phyloP scores from a whole-genome alignment of 2,113 vertebrate species.

The Orientallactaga bullata region DNA sequence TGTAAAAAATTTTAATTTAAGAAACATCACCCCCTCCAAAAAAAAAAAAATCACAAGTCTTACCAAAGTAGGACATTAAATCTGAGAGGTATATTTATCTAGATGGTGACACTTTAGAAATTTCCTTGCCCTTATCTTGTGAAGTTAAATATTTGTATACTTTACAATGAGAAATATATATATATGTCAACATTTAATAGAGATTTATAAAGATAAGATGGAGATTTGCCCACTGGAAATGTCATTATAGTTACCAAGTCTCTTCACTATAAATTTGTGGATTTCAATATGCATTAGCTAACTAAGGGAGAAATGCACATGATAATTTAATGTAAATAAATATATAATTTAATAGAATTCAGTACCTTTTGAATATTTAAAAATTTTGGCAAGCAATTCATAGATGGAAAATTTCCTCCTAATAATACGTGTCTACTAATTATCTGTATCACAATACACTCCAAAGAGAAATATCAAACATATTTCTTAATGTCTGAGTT shows the following conservation, averaged over 20 bases:
- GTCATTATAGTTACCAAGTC: background rate
- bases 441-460: background rate
- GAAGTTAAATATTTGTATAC: background rate
- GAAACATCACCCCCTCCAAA: too few species aligned
- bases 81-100: background rate
- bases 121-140: background rate
- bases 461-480: background rate
- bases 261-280: background rate
- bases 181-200: background rate
- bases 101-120: background rate
- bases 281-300: background rate
- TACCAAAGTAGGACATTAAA: conserved; percentile 29
- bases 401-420: background rate
- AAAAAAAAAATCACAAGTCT: too few species aligned
- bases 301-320: background rate
- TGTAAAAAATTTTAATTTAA: background rate
- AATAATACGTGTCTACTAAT: background rate
- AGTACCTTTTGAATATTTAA: background rate
- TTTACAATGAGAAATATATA: background rate
- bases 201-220: background rate
- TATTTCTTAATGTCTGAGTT: background rate
- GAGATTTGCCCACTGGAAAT: background rate
- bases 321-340: background rate
- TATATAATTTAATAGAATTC: background rate
- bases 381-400: conserved; percentile 1